Evolutionary conservation across 2,888 invertebrate genomes (phyloP), one percentile per base, ranked within the genome.

Genomic region (Drosophila antonietae): DNA sequence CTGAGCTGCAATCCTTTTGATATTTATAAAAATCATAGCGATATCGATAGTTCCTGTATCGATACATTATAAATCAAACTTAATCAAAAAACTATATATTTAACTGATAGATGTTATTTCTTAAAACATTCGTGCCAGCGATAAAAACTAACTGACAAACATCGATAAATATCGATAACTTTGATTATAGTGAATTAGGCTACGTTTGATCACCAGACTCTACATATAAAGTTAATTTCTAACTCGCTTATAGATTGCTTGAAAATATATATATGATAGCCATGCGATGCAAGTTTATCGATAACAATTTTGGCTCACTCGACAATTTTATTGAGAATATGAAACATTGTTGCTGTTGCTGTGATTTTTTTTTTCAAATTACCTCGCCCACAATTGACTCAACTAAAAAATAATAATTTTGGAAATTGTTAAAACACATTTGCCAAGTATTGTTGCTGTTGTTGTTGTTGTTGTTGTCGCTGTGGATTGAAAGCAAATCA

Each of bases 401-500:
- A 68, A 49, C 43, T 37, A 43, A 46, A 33, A 51, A 28, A 12
- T 43, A 44, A 62, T 15, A 18, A 53, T 33, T 55, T 51, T 51
- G 3, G n/a, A 59, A 37, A 59, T 47, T 58, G 58, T 46, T 65
- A 18, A 60, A 75, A 68, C 68, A 74, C 31, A 56, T 74, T 68
- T 39, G 23, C 18, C 44, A 55, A 46, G 9, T 47, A 23, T 58
- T 37, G 44, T 44, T n/a, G n/a, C n/a, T n/a, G n/a, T 20, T 52
- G 44, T 12, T 44, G 12, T 12, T 20, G 44, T 2, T 20, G 44
- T 12, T 23, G 44, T 2, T 44, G 47, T 3, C 28, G 47, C 9
- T 49, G 49, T 49, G 37, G 41, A 57, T 63, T 59, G 68, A 73
- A 68, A 68, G 61, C 57, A 66, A 63, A 77, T 58, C 49, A 60